These are phyloP conservation scores for Equus quagga DNA, from an alignment of 2,113 vertebrate species.

Conservation along the genomic window DNA sequence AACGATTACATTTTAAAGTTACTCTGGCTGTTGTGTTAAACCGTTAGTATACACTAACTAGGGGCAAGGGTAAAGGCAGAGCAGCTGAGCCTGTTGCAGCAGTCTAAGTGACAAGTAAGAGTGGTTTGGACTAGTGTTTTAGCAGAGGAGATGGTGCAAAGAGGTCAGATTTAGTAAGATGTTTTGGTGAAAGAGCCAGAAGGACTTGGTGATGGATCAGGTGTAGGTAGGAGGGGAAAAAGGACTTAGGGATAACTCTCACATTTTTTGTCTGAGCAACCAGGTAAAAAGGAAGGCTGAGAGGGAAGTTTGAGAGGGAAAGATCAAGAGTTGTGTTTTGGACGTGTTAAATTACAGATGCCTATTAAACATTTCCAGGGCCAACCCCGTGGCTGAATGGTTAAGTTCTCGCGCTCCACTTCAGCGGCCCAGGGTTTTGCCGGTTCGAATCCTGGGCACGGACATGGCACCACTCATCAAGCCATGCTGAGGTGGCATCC, in stretches of 20 bases:
- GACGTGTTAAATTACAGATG: background rate
- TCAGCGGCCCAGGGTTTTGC: too few relatives aligned
- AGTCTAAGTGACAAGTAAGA: background rate
- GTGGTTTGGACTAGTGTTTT: background rate
- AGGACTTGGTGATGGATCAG: background rate
- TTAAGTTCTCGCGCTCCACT: too few relatives aligned
- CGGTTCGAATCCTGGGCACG: too few relatives aligned
- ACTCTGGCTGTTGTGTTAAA: background rate
- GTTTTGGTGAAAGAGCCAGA: background rate
- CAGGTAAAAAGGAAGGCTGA: background rate
- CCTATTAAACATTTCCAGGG: background rate
- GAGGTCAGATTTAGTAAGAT: conserved; percentile 21
- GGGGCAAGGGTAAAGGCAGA: background rate
- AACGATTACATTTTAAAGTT: background rate
- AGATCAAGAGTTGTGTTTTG: conserved; percentile 12
- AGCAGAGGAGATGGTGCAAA: background rate
- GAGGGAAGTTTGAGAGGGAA: background rate
- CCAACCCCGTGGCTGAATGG: too few relatives aligned
- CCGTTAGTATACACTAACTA: background rate
- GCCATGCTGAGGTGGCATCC: too few relatives aligned
- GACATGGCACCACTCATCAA: too few relatives aligned
- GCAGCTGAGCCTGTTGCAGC: background rate
- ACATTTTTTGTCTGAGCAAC: background rate
- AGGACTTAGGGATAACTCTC: background rate
- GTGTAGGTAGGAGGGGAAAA: background rate